Conservation (phyloP, 1,140 invertebrate species). For the Ceratina japonica region DNA sequence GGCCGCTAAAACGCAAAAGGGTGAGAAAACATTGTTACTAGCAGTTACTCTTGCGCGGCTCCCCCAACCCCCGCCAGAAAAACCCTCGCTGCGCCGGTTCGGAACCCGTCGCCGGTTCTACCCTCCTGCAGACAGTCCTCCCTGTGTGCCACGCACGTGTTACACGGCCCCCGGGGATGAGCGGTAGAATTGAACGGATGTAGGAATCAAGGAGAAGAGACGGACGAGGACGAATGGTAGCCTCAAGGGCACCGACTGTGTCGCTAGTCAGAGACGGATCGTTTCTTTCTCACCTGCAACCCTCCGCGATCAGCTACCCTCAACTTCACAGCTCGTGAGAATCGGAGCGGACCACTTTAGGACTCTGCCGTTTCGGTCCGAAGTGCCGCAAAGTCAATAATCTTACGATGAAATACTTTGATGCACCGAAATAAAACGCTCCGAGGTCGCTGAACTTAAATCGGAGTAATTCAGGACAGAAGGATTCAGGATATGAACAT, state of each 20-base stretch:
- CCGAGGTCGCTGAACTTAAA: neutral
- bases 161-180: slow-evolving; percentile 67
- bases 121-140: slow-evolving; percentile 45
- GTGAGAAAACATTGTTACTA: slow-evolving; percentile 78
- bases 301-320: neutral
- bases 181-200: slow-evolving; percentile 60
- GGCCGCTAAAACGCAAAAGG: slow-evolving; percentile 72
- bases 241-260: slow-evolving; percentile 65
- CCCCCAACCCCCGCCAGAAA: slow-evolving; percentile 46
- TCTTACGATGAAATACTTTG: no score
- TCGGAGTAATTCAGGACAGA: no score
- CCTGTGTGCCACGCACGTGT: slow-evolving; percentile 67
- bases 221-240: slow-evolving; percentile 50
- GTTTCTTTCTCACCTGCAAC: slow-evolving; percentile 46
- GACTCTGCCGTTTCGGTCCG: neutral
- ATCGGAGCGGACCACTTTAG: neutral
- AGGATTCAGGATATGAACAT: no score
- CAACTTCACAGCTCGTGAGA: neutral
- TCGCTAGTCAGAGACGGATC: slow-evolving; percentile 63
- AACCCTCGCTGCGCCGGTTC: slow-evolving; percentile 7
- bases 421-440: no score
- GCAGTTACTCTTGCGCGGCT: slow-evolving; percentile 71
- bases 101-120: slow-evolving; percentile 22
- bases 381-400: neutral
- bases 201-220: slow-evolving; percentile 53